Percentiles rank a stretch among this genome's conserved stretches.
These are phyloP conservation scores for Zhuqinia jingwanae DNA, from an alignment of 2,888 invertebrate genomes.

Conservation along the genomic window DNA sequence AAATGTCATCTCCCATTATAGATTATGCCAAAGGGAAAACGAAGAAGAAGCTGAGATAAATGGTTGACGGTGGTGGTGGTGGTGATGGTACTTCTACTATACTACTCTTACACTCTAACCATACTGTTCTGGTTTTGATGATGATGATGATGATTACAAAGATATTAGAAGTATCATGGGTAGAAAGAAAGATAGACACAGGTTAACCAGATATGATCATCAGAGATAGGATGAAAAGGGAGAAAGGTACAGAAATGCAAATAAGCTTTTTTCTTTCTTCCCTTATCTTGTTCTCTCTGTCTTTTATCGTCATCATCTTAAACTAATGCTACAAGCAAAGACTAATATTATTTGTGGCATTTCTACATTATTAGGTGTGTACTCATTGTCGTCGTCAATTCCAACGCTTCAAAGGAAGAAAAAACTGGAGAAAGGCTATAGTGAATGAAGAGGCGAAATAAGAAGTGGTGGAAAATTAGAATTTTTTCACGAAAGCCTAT, in stretches of 20 bases:
- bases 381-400: not conserved
- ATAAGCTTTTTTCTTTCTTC: constrained; percentile 17
- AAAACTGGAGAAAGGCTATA: not conserved
- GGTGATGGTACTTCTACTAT: too few relatives aligned
- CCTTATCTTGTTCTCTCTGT: not conserved
- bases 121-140: too few relatives aligned
- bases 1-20: constrained; percentile 55
- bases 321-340: constrained; percentile 3
- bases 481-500: constrained; percentile 19
- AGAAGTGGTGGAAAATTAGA: too few relatives aligned
- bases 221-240: not conserved
- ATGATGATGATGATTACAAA: not conserved
- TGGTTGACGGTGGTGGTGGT: not conserved
- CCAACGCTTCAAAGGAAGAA: not conserved
- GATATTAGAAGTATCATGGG: not conserved
- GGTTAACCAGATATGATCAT: not conserved
- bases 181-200: not conserved
- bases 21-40: constrained; percentile 53
- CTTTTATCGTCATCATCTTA: not conserved
- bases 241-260: constrained; percentile 21
- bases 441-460: too few relatives aligned
- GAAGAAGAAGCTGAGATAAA: too few relatives aligned
- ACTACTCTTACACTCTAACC: too few relatives aligned
- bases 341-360: not conserved
- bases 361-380: too few relatives aligned